Percentiles rank a stretch among this genome's conserved stretches.
phyloP scores from a whole-genome alignment of 2,797 vertebrate genomes.

The Luscinia luscinia region DNA sequence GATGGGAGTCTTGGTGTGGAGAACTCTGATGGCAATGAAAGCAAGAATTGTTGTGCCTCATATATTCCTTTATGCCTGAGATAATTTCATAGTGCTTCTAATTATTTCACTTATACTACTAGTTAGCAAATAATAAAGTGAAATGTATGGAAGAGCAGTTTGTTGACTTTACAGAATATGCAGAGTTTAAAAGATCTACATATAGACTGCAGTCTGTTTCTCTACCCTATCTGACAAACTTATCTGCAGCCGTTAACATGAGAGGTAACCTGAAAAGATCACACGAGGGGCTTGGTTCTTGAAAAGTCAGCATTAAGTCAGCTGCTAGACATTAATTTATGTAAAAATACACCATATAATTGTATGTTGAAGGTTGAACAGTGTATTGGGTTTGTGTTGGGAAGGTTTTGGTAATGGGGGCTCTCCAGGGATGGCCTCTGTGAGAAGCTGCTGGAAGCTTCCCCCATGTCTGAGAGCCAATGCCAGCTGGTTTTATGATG shows the following conservation, averaged over 20 bases:
- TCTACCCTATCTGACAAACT: not conserved
- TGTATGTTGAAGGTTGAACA: not conserved
- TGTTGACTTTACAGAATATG: not conserved
- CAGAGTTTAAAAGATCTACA: not conserved
- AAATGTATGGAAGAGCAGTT: not conserved
- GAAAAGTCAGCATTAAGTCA: not conserved
- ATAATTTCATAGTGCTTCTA: not conserved
- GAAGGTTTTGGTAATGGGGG: not conserved
- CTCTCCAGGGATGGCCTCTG: not conserved
- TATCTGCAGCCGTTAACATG: not conserved
- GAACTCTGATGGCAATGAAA: not conserved
- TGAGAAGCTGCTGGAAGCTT: not conserved
- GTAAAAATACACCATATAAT: not conserved
- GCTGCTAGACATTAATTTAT: not conserved
- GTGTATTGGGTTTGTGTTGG: not conserved
- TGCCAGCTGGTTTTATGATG: not conserved
- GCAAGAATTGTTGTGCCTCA: not conserved
- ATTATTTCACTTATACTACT: not conserved
- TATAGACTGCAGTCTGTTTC: not conserved
- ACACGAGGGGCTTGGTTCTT: not conserved
- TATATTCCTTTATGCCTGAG: not conserved
- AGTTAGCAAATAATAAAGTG: not conserved
- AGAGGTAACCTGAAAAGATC: not conserved
- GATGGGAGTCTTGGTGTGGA: not conserved
- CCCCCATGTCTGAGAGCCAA: not conserved